Conservation (phyloP, 2,113 vertebrate genomes). For the Chlorodrepanis virens region DNA sequence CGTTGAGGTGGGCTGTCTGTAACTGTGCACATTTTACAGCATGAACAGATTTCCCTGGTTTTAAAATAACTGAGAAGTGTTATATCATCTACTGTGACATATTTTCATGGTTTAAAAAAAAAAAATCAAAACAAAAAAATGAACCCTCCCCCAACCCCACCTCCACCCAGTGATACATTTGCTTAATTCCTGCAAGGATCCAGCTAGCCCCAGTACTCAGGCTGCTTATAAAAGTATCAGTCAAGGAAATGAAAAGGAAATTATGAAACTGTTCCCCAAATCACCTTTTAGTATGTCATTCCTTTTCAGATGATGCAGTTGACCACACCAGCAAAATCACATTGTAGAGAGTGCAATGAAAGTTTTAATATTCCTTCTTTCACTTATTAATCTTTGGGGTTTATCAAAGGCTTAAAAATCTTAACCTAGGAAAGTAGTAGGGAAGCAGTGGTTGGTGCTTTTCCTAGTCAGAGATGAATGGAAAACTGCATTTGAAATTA, state of each 20-base stretch:
- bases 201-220: not conserved
- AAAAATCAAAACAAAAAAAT: no score
- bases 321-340: not conserved
- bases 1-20: not conserved
- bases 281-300: not conserved
- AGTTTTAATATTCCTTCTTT: not conserved
- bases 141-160: not conserved
- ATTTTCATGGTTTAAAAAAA: not conserved
- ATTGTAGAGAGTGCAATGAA: not conserved
- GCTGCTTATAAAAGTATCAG: not conserved
- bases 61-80: not conserved
- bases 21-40: rapidly evolving
- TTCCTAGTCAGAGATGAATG: not conserved
- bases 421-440: not conserved
- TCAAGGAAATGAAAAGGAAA: not conserved
- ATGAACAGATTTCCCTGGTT: not conserved
- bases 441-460: not conserved
- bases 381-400: not conserved
- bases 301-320: not conserved
- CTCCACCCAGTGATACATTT: not conserved
- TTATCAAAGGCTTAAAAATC: not conserved
- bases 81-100: not conserved
- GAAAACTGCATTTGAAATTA: not conserved
- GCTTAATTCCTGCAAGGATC: not conserved
- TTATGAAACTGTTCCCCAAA: not conserved